Evolutionary conservation across 2,113 vertebrate species (phyloP).

Genomic region (Heterotilapia buettikoferi): DNA sequence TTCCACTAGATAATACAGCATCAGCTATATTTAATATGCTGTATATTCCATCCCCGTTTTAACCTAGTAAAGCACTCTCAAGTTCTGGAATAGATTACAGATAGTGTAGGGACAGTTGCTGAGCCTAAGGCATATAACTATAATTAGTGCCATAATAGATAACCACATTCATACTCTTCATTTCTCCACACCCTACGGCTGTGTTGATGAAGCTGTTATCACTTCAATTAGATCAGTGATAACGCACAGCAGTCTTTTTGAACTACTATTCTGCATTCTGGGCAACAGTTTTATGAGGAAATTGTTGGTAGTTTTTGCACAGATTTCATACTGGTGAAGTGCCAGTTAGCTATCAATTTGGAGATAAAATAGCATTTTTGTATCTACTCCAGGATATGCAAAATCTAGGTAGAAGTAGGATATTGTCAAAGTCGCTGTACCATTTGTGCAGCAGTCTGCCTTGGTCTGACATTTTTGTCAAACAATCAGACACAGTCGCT

Average conservation of each 20-base stretch:
- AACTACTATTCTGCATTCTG: neutral
- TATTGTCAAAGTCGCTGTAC: neutral
- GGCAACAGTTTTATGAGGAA: neutral
- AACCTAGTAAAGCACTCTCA: slow-evolving; percentile 29
- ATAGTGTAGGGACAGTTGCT: slow-evolving; percentile 47
- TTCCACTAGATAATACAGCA: slow-evolving; percentile 3
- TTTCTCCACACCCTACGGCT: slow-evolving; percentile 33
- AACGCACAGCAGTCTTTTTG: slow-evolving; percentile 16
- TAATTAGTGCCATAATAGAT: slow-evolving; percentile 60
- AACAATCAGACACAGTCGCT: neutral
- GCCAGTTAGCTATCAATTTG: neutral
- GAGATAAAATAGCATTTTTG: neutral
- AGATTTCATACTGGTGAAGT: neutral
- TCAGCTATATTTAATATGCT: neutral
- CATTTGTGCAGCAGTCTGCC: neutral
- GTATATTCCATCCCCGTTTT: neutral
- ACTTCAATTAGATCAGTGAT: slow-evolving; percentile 36
- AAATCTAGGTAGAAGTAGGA: neutral
- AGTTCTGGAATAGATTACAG: slow-evolving; percentile 34
- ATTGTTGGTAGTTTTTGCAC: neutral
- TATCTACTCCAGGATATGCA: neutral
- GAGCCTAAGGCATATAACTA: slow-evolving; percentile 49
- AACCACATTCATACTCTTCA: slow-evolving; percentile 38
- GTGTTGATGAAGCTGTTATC: slow-evolving; percentile 34
- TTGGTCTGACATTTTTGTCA: neutral